Conservation (phyloP, 2,888 invertebrate species). For the Zhengitettix transpicula region DNA sequence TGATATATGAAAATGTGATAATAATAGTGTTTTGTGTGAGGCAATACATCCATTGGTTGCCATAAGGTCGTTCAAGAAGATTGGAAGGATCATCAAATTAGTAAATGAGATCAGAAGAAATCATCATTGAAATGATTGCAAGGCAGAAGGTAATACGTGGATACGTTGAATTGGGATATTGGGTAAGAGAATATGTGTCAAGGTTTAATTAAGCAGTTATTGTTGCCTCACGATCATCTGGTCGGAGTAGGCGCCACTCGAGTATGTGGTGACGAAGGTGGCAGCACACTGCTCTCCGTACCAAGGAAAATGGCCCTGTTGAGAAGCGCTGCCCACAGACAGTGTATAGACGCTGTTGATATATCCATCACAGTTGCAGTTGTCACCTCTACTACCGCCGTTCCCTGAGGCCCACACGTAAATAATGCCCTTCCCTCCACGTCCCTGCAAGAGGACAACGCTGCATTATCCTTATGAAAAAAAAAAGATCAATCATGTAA, state of each 20-base stretch:
- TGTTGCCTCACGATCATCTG: slow-evolving; percentile 63
- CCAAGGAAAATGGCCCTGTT: slow-evolving; percentile 69
- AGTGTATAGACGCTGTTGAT: slow-evolving; percentile 70
- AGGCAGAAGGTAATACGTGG: too few relatives aligned
- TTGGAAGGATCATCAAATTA: too few relatives aligned
- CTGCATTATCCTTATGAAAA: too few relatives aligned
- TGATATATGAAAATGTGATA: too few relatives aligned
- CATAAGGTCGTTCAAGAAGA: too few relatives aligned
- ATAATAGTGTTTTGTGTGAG: too few relatives aligned
- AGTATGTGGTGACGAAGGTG: slow-evolving; percentile 75
- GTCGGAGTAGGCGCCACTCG: slow-evolving; percentile 68
- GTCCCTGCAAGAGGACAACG: slow-evolving; percentile 32
- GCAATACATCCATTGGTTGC: too few relatives aligned
- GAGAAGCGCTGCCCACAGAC: slow-evolving; percentile 72
- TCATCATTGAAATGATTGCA: too few relatives aligned
- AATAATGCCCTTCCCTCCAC: slow-evolving; percentile 65
- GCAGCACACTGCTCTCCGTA: slow-evolving; percentile 84
- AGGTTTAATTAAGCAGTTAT: background rate
- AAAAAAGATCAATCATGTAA: too few relatives aligned
- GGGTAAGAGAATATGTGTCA: too few relatives aligned
- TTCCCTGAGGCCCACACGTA: slow-evolving; percentile 91
- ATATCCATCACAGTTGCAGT: slow-evolving; percentile 88
- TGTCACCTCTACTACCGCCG: slow-evolving; percentile 66
- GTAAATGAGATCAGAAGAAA: too few relatives aligned
- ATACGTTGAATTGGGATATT: too few relatives aligned